Evolutionary conservation across 2,888 invertebrate genomes (phyloP).

Genomic region (Trichopria drosophilae): DNA sequence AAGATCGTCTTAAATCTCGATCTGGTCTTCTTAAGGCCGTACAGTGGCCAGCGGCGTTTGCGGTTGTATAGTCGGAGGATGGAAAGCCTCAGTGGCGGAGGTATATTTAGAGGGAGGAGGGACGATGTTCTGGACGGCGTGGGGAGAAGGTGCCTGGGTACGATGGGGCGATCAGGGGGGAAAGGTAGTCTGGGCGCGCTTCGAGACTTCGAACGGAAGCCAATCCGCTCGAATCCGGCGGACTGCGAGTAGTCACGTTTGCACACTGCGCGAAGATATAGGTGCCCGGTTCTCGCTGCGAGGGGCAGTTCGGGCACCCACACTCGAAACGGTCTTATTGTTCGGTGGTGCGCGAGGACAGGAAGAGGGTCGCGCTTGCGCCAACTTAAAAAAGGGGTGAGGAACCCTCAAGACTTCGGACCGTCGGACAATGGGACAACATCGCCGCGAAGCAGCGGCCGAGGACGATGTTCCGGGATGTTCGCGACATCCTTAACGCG

Average conservation of each 20-base stretch:
- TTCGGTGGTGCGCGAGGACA: too few relatives aligned
- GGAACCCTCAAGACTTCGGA: not conserved
- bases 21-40: constrained; percentile 48
- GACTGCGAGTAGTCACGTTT: constrained; percentile 52
- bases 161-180: constrained; percentile 46
- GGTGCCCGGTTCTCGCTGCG: constrained; percentile 11
- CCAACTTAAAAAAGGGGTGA: too few relatives aligned
- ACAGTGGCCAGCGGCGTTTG: constrained; percentile 26
- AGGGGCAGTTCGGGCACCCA: constrained; percentile 9
- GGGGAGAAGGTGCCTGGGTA: constrained; percentile 35
- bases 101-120: too few relatives aligned
- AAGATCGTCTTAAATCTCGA: constrained; percentile 54
- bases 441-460: not conserved
- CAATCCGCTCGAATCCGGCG: constrained; percentile 58
- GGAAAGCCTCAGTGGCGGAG: too few relatives aligned
- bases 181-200: constrained; percentile 57
- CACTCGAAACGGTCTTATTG: too few relatives aligned
- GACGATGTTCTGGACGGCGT: constrained; percentile 22
- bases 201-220: constrained; percentile 55
- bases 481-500: too few relatives aligned
- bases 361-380: not conserved
- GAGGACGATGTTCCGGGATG: constrained; percentile 1
- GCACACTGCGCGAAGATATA: constrained; percentile 27
- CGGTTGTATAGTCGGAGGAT: constrained; percentile 29
- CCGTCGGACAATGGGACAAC: not conserved